A percentile compares a stretch with the other conserved stretches of the same genome.
Conservation (phyloP, 2,888 invertebrate genomes). For the Nesidiocoris tenuis region DNA sequence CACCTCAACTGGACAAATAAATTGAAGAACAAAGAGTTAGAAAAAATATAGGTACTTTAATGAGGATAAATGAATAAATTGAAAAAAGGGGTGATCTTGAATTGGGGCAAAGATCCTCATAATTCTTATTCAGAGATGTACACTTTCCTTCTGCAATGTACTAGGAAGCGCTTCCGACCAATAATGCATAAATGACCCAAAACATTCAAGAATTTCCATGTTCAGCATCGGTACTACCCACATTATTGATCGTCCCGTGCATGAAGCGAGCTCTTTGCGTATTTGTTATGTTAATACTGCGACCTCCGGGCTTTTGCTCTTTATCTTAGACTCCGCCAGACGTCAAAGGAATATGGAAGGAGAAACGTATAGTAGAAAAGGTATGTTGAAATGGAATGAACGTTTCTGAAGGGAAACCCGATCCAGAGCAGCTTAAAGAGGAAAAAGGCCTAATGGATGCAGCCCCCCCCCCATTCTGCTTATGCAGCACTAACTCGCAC, state of each 20-base stretch:
- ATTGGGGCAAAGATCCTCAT: no score
- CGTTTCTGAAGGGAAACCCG: slow-evolving; percentile 13
- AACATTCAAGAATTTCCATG: no score
- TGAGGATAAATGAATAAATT: no score
- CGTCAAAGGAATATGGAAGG: not conserved
- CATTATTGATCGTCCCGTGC: not conserved
- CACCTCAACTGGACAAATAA: no score
- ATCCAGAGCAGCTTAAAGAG: slow-evolving; percentile 35
- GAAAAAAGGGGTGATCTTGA: no score
- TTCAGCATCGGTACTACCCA: no score
- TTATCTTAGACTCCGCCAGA: slow-evolving; percentile 17
- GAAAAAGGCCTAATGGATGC: slow-evolving; percentile 36
- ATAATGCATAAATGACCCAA: no score
- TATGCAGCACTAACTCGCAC: slow-evolving; percentile 1
- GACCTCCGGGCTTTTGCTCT: slow-evolving; percentile 8
- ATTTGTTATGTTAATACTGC: slow-evolving; percentile 30
- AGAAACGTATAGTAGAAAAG: slow-evolving; percentile 5
- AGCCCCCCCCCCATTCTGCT: not conserved
- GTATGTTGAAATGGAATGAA: not conserved
- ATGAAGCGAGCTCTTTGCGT: not conserved
- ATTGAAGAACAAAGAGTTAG: no score
- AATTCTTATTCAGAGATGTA: no score
- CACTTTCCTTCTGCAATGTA: no score
- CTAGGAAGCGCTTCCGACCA: no score
- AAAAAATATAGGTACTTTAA: no score